Conservation (phyloP, 2,113 vertebrate genomes). For the Cyprinodon brontotheroides region DNA sequence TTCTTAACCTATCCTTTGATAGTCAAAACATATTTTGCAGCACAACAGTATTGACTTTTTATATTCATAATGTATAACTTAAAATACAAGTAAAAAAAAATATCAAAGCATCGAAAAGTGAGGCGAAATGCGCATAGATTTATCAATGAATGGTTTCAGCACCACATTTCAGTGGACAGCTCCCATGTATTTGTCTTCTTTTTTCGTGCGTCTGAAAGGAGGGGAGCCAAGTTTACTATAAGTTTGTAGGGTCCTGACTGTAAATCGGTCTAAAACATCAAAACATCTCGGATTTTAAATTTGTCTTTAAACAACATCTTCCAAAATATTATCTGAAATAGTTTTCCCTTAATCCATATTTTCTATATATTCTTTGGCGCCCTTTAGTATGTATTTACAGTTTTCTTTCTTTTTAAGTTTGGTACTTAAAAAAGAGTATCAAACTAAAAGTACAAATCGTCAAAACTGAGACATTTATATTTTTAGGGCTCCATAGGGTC, state of each 20-base stretch:
- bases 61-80: neutral
- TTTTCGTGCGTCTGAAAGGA: neutral
- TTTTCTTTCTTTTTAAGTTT: neutral
- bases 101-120: neutral
- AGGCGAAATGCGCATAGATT: neutral
- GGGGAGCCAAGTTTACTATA: neutral
- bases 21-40: neutral
- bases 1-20: neutral
- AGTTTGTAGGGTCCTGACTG: neutral
- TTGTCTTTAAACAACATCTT: neutral
- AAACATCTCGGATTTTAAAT: neutral
- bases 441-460: too few relatives aligned
- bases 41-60: neutral
- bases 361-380: neutral
- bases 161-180: slow-evolving; percentile 62
- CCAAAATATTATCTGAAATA: too few relatives aligned
- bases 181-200: slow-evolving; percentile 5
- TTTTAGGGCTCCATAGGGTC: neutral
- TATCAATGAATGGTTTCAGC: slow-evolving; percentile 45
- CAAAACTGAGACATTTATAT: neutral
- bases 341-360: neutral
- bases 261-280: neutral
- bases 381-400: neutral
- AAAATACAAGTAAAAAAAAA: neutral
- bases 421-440: neutral